Base-by-base conservation (phyloP, 1,140 invertebrate genomes). In the Gryon sp. region DNA sequence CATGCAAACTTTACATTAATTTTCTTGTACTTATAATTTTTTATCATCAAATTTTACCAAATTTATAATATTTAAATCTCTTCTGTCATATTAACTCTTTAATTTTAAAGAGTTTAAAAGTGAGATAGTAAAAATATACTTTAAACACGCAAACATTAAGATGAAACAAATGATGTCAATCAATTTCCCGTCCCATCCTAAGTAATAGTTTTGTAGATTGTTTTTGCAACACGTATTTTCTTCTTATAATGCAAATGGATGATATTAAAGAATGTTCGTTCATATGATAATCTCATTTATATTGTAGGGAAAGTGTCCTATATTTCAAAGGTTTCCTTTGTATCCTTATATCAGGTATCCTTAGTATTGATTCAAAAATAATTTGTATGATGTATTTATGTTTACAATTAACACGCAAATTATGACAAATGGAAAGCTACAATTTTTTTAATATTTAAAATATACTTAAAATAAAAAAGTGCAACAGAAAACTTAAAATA, bases 241-340 rank as follows among this genome's bases (percentile, higher is more conserved):
- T 18, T 45, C 30, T 50, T 12, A 20, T 14, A 14, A 57, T 52
- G 9, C 9, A 52, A 43, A 11, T 18, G 24, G 16, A 45, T 15
- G 36, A 15, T 9, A 43, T 30, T 20, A 12, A n/a, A 9, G 24
- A 66, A 66, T 59, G 43, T 34, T 43, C 20, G 30, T 70, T 52
- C 38, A 36, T 52, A 70, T 50, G 36, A 40, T 50, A 59, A 70
- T 70, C 38, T 46, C 46, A 43, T 60, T 53, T 52, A 45, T 8
- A 41, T 4, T 28, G 30, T 4, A 15, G 66, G 24, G 66, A 70
- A 70, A 70, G 66, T 70, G 55, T 18, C 46, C 66, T 34, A 70
- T 70, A 70, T 70, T 60, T 20, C 8, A 11, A 24, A 50, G 8
- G 36, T 55, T 68, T 68, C 48, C 48, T 12, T 68, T 40, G 22